phyloP scores from a whole-genome alignment of 2,113 vertebrate species.

The Calyptommatus sinebrachiatus region DNA sequence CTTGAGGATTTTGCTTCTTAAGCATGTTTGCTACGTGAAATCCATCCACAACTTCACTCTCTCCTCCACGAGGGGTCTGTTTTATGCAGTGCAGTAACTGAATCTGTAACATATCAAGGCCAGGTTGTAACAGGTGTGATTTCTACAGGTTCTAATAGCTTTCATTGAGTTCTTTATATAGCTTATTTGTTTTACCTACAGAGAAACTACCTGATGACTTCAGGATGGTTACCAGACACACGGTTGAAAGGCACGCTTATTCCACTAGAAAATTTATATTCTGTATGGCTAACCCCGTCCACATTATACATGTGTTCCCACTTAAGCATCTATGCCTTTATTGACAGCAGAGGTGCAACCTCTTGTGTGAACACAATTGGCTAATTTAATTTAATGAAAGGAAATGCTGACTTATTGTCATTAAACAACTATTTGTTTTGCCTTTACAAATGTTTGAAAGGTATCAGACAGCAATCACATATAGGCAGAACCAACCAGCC shows the following conservation, averaged over 20 bases:
- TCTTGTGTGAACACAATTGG: neutral
- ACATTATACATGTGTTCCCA: neutral
- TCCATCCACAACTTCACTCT: slow-evolving; percentile 88
- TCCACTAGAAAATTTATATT: neutral
- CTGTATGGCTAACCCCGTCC: neutral
- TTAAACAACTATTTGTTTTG: neutral
- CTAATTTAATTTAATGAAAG: neutral
- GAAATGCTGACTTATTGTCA: neutral
- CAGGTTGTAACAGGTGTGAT: slow-evolving; percentile 1
- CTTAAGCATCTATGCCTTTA: neutral
- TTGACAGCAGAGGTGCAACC: neutral
- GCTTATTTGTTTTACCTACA: neutral
- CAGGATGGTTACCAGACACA: neutral
- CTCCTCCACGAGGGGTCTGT: slow-evolving; percentile 83
- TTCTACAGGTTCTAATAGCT: neutral
- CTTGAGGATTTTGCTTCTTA: slow-evolving; percentile 79
- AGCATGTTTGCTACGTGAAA: slow-evolving; percentile 82
- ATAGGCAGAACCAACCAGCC: neutral
- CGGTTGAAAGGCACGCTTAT: neutral
- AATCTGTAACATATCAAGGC: slow-evolving; percentile 73
- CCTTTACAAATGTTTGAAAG: neutral
- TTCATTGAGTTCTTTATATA: neutral
- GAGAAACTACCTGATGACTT: neutral
- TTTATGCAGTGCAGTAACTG: slow-evolving; percentile 92
- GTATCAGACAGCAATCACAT: neutral